A percentile compares a stretch with the other conserved stretches of the same genome.
Conservation (phyloP, 2,888 invertebrate species). For the Lithophane ornitopus region DNA sequence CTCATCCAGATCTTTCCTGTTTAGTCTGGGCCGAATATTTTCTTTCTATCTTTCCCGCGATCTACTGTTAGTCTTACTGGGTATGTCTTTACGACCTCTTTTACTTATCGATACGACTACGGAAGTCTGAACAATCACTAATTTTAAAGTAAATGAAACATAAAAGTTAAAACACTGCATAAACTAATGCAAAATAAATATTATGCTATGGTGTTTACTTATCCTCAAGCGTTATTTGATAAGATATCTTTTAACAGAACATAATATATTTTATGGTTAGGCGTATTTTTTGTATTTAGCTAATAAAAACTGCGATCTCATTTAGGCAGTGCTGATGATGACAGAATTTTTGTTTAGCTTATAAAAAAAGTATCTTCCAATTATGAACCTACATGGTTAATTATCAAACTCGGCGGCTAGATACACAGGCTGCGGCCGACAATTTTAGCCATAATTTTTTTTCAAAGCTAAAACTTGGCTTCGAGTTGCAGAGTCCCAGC, state of each 20-base stretch:
- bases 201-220: slow-evolving; percentile 27
- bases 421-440: no score
- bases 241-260: slow-evolving; percentile 56
- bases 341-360: neutral
- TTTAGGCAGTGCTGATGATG: neutral
- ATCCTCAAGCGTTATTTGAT: slow-evolving; percentile 37
- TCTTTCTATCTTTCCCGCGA: neutral
- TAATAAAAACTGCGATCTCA: slow-evolving; percentile 17
- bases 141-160: slow-evolving; percentile 24
- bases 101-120: neutral
- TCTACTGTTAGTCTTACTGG: neutral
- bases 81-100: neutral
- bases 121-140: slow-evolving; percentile 28
- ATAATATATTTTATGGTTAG: no score
- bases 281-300: slow-evolving; percentile 21
- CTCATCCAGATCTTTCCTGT: neutral
- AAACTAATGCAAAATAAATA: slow-evolving; percentile 30
- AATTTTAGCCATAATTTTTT: no score
- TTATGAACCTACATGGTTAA: neutral
- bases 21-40: neutral
- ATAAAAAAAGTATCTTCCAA: neutral
- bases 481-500: no score
- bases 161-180: slow-evolving; percentile 23
- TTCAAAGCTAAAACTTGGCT: no score
- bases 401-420: no score